Evolutionary conservation across 1,140 invertebrate genomes (phyloP).

Genomic region (Aethina tumida): DNA sequence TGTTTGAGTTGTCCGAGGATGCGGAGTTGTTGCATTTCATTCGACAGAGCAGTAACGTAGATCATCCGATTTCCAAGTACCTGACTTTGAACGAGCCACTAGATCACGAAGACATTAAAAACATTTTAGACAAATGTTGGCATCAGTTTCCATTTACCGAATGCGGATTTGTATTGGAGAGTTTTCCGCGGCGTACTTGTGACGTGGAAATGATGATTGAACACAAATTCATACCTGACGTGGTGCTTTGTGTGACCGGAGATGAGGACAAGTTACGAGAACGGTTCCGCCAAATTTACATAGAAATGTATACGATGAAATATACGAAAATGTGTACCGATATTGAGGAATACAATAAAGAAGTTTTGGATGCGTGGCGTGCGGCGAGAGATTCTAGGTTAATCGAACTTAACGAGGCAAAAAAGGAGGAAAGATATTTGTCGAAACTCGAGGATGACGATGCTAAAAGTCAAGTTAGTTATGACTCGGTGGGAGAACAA

Average conservation of each 20-base stretch:
- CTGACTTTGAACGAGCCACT: slow-evolving; percentile 36
- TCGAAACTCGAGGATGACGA: slow-evolving; percentile 14
- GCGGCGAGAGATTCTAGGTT: slow-evolving; percentile 21
- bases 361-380: slow-evolving; percentile 21
- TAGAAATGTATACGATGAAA: slow-evolving; percentile 28
- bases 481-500: slow-evolving; percentile 29
- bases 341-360: slow-evolving; percentile 29
- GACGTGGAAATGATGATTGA: slow-evolving; percentile 41
- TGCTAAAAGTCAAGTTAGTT: slow-evolving; percentile 18
- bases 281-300: slow-evolving; percentile 24
- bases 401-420: slow-evolving; percentile 21
- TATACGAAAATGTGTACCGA: slow-evolving; percentile 27
- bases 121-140: slow-evolving; percentile 40
- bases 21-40: no score
- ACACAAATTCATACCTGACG: slow-evolving; percentile 42
- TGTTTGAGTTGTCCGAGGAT: no score
- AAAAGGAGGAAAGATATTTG: slow-evolving; percentile 20
- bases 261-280: slow-evolving; percentile 30
- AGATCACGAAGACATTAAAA: slow-evolving; percentile 30
- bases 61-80: slow-evolving; percentile 30
- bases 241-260: slow-evolving; percentile 40
- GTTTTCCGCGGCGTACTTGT: slow-evolving; percentile 40
- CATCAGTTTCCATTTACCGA: slow-evolving; percentile 36
- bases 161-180: slow-evolving; percentile 44
- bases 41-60: not conserved